Percentiles rank a stretch among this genome's conserved stretches.
phyloP scores from a whole-genome alignment of 2,888 invertebrate species.

The Ophraella communa region DNA sequence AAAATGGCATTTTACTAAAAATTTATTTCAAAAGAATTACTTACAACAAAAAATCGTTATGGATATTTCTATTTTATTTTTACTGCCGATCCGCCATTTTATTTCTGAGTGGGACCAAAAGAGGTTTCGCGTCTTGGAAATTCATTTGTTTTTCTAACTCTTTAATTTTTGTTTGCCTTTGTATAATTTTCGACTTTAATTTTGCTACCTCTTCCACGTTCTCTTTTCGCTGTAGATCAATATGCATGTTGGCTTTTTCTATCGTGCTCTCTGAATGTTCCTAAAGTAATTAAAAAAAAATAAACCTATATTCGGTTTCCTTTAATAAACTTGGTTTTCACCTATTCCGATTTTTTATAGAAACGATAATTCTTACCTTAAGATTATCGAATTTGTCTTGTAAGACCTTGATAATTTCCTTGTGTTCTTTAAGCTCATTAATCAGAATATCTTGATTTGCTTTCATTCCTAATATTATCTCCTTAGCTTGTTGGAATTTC shows the following conservation, averaged over 20 bases:
- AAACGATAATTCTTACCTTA: constrained; percentile 37
- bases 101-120: constrained; percentile 48
- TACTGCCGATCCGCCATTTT: constrained; percentile 31
- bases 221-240: constrained; percentile 44
- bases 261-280: constrained; percentile 47
- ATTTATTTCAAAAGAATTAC: background rate
- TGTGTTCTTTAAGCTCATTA: constrained; percentile 46
- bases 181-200: constrained; percentile 47
- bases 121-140: constrained; percentile 32
- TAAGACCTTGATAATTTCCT: constrained; percentile 41
- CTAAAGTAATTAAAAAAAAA: background rate
- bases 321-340: too few species aligned
- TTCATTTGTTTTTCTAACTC: constrained; percentile 48
- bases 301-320: too few species aligned
- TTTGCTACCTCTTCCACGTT: constrained; percentile 48
- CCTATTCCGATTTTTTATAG: too few species aligned
- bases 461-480: constrained; percentile 48
- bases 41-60: background rate
- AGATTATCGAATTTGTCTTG: constrained; percentile 46
- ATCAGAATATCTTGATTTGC: constrained; percentile 49
- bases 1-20: background rate
- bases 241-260: constrained; percentile 46
- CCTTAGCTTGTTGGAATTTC: constrained; percentile 52
- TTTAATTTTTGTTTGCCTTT: constrained; percentile 47
- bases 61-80: background rate